phyloP scores from a whole-genome alignment of 2,113 vertebrate species.

The Hemiscyllium ocellatum region DNA sequence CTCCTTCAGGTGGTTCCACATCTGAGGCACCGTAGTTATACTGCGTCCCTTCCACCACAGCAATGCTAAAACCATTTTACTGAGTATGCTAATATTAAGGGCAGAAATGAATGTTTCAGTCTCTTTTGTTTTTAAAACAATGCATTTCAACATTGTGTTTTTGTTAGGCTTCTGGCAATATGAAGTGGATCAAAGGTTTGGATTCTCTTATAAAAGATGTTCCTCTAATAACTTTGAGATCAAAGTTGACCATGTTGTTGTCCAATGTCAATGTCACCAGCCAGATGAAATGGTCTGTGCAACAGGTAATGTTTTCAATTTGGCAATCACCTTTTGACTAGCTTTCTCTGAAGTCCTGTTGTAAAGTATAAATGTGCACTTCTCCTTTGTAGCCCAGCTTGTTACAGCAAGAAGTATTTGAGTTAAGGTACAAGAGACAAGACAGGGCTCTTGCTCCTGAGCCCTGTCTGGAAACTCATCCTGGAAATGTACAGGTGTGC shows the following conservation, averaged over 20 bases:
- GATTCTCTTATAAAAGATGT: conserved; percentile 54
- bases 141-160: not conserved
- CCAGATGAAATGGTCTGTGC: conserved; percentile 58
- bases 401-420: not conserved
- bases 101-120: not conserved
- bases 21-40: not conserved
- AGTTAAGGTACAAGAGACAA: not conserved
- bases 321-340: not conserved
- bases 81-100: not conserved
- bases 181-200: conserved; percentile 53
- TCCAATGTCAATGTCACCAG: conserved; percentile 40
- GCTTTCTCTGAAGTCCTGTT: not conserved
- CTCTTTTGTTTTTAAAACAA: not conserved
- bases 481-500: not conserved
- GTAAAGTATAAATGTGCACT: not conserved
- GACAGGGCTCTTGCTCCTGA: not conserved
- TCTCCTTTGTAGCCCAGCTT: not conserved
- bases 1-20: not conserved
- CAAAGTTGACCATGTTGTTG: conserved; percentile 46
- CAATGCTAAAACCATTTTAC: not conserved
- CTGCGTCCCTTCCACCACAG: not conserved
- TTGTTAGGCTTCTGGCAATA: conserved; percentile 51
- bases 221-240: conserved; percentile 54
- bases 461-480: not conserved
- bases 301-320: conserved; percentile 53